A percentile compares a stretch with the other conserved stretches of the same genome.
These are phyloP conservation scores for Enteromius thamalakanensis DNA, from an alignment of 2,797 vertebrate genomes.

Conservation along the genomic window DNA sequence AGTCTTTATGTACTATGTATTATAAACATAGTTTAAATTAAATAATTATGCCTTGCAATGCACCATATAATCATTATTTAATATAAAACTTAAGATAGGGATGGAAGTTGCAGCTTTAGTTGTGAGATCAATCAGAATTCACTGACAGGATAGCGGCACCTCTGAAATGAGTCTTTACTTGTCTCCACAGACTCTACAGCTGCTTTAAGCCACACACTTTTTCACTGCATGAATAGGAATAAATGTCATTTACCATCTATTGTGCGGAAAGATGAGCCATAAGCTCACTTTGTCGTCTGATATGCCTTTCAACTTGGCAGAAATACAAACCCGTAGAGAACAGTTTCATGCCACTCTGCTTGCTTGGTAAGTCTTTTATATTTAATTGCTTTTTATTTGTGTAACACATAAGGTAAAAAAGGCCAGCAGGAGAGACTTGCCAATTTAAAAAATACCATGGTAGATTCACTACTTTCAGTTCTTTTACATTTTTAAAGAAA, in stretches of 20 bases:
- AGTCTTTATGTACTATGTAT: too few species aligned
- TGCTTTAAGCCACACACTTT: constrained; percentile 41
- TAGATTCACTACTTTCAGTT: neutral
- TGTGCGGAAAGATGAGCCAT: constrained; percentile 29
- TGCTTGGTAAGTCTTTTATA: constrained; percentile 9
- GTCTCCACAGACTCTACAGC: constrained; percentile 53
- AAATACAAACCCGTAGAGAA: constrained; percentile 14
- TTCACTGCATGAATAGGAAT: constrained; percentile 14
- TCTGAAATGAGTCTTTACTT: constrained; percentile 68
- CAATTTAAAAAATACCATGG: neutral
- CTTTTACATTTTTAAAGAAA: neutral
- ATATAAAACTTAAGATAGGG: constrained; percentile 55
- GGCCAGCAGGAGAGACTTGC: neutral
- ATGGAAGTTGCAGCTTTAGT: constrained; percentile 64
- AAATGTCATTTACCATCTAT: constrained; percentile 36
- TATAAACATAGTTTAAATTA: too few species aligned
- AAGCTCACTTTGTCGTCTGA: constrained; percentile 26
- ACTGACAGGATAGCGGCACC: constrained; percentile 57
- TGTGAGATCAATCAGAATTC: constrained; percentile 69
- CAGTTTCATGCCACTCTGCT: constrained; percentile 17
- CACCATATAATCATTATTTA: neutral
- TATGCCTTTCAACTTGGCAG: constrained; percentile 5
- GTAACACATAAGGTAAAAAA: neutral
- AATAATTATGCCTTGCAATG: too few species aligned
- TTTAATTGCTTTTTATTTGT: constrained; percentile 17